These are phyloP conservation scores for Ochropacha duplaris DNA, from an alignment of 2,888 invertebrate genomes.

Conservation along the genomic window DNA sequence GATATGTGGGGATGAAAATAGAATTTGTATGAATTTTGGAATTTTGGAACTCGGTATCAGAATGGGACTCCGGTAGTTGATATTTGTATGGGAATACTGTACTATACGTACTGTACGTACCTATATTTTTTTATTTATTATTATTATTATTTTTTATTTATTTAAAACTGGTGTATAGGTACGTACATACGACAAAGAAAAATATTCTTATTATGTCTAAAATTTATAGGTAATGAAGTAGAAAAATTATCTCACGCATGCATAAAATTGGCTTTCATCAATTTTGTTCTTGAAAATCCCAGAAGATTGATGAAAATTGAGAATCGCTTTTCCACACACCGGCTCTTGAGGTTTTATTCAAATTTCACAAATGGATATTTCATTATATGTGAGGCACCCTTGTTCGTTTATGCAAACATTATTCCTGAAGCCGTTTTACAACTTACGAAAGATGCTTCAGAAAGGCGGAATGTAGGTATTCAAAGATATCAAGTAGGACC, in stretches of 20 bases:
- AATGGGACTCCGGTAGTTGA: too few relatives aligned
- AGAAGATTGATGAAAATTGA: constrained; percentile 1
- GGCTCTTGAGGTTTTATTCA: constrained; percentile 1
- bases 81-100: too few relatives aligned
- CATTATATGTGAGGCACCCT: neutral
- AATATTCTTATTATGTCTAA: too few relatives aligned
- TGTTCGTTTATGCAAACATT: neutral
- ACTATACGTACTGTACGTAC: too few relatives aligned
- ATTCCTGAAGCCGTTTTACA: neutral
- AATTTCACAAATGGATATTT: neutral
- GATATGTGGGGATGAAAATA: too few relatives aligned
- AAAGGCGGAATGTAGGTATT: neutral
- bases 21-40: too few relatives aligned
- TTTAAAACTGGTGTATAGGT: too few relatives aligned
- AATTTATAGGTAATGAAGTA: neutral
- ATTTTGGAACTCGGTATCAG: too few relatives aligned
- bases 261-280: neutral
- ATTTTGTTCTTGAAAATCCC: neutral
- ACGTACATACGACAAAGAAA: too few relatives aligned
- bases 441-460: neutral
- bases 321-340: neutral
- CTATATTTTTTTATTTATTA: too few relatives aligned
- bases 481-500: neutral
- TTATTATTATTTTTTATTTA: too few relatives aligned
- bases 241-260: neutral